Evolutionary conservation across 1,140 invertebrate genomes (phyloP), one percentile per base, ranked within the genome.

Genomic region (Drosophila malerkotliana): DNA sequence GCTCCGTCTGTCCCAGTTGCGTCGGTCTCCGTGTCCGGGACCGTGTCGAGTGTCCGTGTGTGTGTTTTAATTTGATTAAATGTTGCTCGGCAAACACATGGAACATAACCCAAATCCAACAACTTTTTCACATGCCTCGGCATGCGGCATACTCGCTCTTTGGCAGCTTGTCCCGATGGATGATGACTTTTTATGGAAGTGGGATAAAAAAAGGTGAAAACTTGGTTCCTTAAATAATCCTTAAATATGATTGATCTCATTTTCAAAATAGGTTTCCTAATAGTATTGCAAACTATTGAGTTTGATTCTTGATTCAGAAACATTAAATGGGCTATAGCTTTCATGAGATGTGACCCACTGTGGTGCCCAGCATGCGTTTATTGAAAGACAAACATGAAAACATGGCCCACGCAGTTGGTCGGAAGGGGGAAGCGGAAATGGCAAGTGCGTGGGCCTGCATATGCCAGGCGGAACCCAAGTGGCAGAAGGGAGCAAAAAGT

Each of bases 31-130:
- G 14, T n/a, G 39, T 64, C 18, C 37, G 47, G 8, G 57, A 18
- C 45, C 14, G 14, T n/a, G 39, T 4, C 32, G 24, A 18, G n/a
- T 18, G 15, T 37, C 39, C 57, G 41, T 59, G 76, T 47, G 56
- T 64, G 52, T 66, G 55, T 76, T 66, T 79, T 87, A 78, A 87
- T 82, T 88, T 88, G 79, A 88, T 87, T 87, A 88, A 83, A 87
- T 79, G 78, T 76, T 62, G 45, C 78, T 78, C 58, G 39, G 54
- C 48, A 82, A 73, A 75, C 74, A 78, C 55, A 74, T 54, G 73
- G 34, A 77, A 69, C 67, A 77, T 74, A 84, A 77, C 57, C 68
- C 51, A 77, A 66, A 79, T 61, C 61, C 45, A 49, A 58, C 54
- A 71, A 60, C 59, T 61, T 63, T 55, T 73, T 56, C 26, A 28